Base-by-base conservation (phyloP, 2,797 vertebrate species). In the Mionectes olivaceus region DNA sequence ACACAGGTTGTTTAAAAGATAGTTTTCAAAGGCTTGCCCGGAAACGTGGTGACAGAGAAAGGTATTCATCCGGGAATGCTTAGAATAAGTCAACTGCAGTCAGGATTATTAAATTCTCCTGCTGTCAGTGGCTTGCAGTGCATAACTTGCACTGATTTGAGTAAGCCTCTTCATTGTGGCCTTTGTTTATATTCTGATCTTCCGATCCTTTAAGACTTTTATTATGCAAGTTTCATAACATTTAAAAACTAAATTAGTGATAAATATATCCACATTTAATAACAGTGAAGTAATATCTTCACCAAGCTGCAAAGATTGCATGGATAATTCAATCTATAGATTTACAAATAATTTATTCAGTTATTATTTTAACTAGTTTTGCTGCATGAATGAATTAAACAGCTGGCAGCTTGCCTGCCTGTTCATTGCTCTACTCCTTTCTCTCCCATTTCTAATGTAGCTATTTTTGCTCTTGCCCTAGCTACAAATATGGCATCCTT, bases 291-390 rank as follows among this genome's bases (percentile, higher is more conserved):
- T 56, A 90, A 67, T 93, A 77, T 86, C 94, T 93, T 82, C 77
- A 86, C 79, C 67, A 78, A 79, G 43, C 53, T 91, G 59, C 77
- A 91, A 93, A 91, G 79, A 93, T 82, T 90, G 92, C 74, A 35
- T 33, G 56, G 77, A 91, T 96, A 96, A 94, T 94, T 95, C 95
- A 96, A 91, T 94, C 89, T 87, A 83, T 94, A 91, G 83, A 88
- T 95, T 94, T 95, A 87, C n/a, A 87, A 95, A 96, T 95, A 90
- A 95, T 94, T 91, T 95, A 94, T 95, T 93, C 77, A 23, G 46
- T 94, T 95, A 95, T 95, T 94, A 87, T 96, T 94, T 96, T 95
- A 93, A 93, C 90, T 91, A 79, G 70, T 93, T 95, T 86, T 89
- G 33, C 56, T 50, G 24, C 82, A 82, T 77, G 89, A 94, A 87